These are phyloP conservation scores for Nothobranchius furzeri DNA, from an alignment of 2,113 vertebrate genomes.

Conservation along the genomic window DNA sequence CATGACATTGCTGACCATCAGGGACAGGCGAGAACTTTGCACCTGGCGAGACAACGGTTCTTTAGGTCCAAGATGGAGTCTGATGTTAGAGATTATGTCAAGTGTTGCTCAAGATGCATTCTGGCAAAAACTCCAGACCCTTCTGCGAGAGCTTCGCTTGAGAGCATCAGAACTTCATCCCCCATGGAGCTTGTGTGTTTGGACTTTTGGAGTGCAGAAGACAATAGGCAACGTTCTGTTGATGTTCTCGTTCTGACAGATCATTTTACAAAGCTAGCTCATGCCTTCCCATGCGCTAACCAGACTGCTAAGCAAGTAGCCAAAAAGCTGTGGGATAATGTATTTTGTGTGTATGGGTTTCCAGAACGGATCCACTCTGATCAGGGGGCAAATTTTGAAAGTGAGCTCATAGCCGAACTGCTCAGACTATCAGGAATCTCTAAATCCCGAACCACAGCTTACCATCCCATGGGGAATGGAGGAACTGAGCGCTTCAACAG, in stretches of 20 bases:
- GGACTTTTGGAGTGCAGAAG: slow-evolving; percentile 14
- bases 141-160: not conserved
- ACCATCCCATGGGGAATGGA: slow-evolving; percentile 14
- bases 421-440: not conserved
- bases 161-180: not conserved
- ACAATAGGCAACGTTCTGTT: not conserved
- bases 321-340: slow-evolving; percentile 6
- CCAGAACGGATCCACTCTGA: not conserved
- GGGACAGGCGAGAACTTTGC: not conserved
- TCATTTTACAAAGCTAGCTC: slow-evolving; percentile 15
- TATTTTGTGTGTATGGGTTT: slow-evolving; percentile 19
- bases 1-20: slow-evolving; percentile 10
- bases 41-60: not conserved
- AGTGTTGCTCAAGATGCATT: not conserved
- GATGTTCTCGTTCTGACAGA: slow-evolving; percentile 14
- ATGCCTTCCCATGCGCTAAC: slow-evolving; percentile 14
- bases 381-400: slow-evolving; percentile 15
- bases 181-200: slow-evolving; percentile 19
- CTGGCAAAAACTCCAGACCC: slow-evolving; percentile 1
- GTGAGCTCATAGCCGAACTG: slow-evolving; percentile 4
- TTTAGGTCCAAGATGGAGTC: not conserved
- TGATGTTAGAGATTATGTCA: not conserved
- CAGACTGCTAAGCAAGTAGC: slow-evolving; percentile 17
- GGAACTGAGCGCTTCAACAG: slow-evolving; percentile 5
- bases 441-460: slow-evolving; percentile 4